Base-by-base conservation (phyloP, 2,888 invertebrate genomes). In the Orthosia cruda region DNA sequence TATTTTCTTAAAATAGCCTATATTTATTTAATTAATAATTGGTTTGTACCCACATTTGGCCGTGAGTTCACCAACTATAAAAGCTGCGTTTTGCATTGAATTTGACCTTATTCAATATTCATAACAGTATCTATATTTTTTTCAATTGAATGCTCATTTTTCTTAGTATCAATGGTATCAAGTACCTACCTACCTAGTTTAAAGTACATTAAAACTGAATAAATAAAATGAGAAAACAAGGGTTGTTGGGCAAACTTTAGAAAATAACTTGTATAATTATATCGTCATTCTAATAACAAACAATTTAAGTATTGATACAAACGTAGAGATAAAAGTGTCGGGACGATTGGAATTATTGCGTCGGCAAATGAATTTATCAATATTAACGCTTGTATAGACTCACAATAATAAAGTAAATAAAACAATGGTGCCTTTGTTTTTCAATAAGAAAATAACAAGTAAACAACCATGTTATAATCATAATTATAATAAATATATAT, bases 341-440 rank as follows among this genome's bases (percentile, higher is more conserved):
- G 12, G 18, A 67, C 62, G 52, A 74, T 74, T 77, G 55, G 1
- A 71, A 63, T 63, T 54, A 69, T 63, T 77, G 81, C 83, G 83
- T 74, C 85, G 85, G 83, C 69, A 71, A 58, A 57, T 71, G 11
- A 47, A 20, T 58, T 71, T 67, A 74, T 61, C 62, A 55, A n/a
- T 61, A n/a, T 40, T 68, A 50, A 59, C 45, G 40, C 18, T 65
- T 65, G 16, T 52, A 40, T 47, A 62, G 7, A 49, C 40, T 55
- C n/a, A 61, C 45, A 68, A 68, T n/a, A 66, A 57, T 18, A 50
- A 49, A 32, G 32, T 47, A 32, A 62, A 78, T 78, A 71, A 59
- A 68, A 75, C n/a, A 54, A 40, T 16, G 9, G 40, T 45, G 15
- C 16, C 11, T 40, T 13, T 26, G 32, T 77, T 61, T 52, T 9